These are phyloP conservation scores for Sphenopsis melanotis DNA, from an alignment of 2,797 vertebrate species.

Conservation along the genomic window DNA sequence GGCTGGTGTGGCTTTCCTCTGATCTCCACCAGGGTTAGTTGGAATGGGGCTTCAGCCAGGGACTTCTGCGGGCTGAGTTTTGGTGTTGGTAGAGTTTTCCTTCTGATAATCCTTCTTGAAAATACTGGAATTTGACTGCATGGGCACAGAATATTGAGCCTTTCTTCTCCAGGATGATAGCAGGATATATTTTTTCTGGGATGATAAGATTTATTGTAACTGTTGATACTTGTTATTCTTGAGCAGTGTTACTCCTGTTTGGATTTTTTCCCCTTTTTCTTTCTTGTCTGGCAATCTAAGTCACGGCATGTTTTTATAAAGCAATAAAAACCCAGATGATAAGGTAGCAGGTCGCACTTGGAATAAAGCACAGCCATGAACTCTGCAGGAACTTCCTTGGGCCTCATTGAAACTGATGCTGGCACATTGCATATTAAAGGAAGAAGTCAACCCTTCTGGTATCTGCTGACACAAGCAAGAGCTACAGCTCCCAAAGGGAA, in stretches of 20 bases:
- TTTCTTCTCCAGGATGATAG: not conserved
- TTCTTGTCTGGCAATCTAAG: not conserved
- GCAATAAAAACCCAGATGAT: not conserved
- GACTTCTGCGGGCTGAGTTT: not conserved
- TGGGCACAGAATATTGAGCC: not conserved
- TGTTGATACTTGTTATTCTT: not conserved
- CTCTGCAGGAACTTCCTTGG: not conserved
- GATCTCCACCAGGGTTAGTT: not conserved
- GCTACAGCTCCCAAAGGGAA: not conserved
- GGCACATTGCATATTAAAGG: not conserved
- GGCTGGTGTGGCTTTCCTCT: not conserved
- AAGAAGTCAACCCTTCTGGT: not conserved
- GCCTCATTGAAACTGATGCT: not conserved
- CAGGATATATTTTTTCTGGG: not conserved
- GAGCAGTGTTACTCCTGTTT: not conserved
- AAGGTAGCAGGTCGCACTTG: not conserved
- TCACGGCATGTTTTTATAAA: not conserved
- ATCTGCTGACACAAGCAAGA: not conserved
- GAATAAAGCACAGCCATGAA: not conserved
- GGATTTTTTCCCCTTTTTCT: rapidly evolving
- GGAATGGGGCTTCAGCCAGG: not conserved
- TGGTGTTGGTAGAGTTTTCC: not conserved
- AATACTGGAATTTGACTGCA: not conserved
- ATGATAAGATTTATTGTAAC: not conserved
- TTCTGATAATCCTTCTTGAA: not conserved